Evolutionary conservation across 2,888 invertebrate genomes (phyloP).

Genomic region (Cosmopolites sordidus): DNA sequence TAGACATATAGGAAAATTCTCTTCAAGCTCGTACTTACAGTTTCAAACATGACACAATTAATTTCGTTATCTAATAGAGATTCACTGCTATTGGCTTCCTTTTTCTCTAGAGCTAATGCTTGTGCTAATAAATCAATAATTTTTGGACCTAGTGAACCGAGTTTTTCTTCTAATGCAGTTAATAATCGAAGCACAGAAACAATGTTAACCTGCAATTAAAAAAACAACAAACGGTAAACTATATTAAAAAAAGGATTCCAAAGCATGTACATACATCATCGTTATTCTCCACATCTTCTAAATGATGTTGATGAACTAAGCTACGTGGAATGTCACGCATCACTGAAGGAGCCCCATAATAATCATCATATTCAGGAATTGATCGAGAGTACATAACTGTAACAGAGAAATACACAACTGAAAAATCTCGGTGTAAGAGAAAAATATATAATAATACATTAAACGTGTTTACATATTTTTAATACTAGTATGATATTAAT

Average conservation of each 20-base stretch:
- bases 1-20: too few species aligned
- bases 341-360: constrained; percentile 40
- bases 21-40: constrained; percentile 45
- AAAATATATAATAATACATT: too few species aligned
- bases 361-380: constrained; percentile 7
- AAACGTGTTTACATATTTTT: too few species aligned
- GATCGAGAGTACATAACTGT: not conserved
- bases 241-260: not conserved
- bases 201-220: constrained; percentile 45
- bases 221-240: not conserved
- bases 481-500: too few species aligned
- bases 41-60: constrained; percentile 74
- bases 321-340: constrained; percentile 40
- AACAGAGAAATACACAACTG: too few species aligned
- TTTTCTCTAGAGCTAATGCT: constrained; percentile 73
- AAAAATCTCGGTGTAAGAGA: too few species aligned
- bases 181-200: constrained; percentile 69
- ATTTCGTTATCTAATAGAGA: constrained; percentile 68
- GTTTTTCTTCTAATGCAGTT: constrained; percentile 75
- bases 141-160: constrained; percentile 81
- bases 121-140: constrained; percentile 71
- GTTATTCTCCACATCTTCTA: constrained; percentile 50
- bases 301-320: constrained; percentile 11
- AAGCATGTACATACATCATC: constrained; percentile 40
- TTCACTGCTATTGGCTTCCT: constrained; percentile 68